Conservation (phyloP, 2,113 vertebrate species). For the Menidia beryllina region DNA sequence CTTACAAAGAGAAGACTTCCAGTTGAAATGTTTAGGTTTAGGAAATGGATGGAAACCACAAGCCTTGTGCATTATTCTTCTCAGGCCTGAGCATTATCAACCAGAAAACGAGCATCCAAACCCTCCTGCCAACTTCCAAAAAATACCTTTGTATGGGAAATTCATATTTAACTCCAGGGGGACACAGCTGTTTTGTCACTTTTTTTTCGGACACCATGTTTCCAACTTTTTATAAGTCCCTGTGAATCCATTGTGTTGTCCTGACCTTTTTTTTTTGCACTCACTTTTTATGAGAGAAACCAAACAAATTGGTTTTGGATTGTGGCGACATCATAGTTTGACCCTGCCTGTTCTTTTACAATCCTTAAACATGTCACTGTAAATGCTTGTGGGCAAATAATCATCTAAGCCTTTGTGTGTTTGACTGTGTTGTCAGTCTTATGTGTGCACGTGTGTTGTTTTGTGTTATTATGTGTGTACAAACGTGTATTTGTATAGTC, state of each 20-base stretch:
- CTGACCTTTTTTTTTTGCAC: neutral
- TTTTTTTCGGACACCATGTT: neutral
- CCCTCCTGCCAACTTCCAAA: neutral
- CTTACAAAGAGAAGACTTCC: too few relatives aligned
- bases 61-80: too few relatives aligned
- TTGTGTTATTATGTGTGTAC: neutral
- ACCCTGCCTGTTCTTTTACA: neutral
- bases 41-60: neutral
- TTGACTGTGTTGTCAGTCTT: slow-evolving; percentile 2
- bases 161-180: too few relatives aligned
- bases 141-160: neutral
- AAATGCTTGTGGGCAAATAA: slow-evolving; percentile 1
- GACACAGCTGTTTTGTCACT: neutral
- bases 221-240: neutral
- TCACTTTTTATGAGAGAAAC: neutral
- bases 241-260: neutral
- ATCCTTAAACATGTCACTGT: neutral
- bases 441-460: slow-evolving; percentile 6
- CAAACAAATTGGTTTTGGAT: neutral
- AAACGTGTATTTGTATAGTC: slow-evolving; percentile 13
- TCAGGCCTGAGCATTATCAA: neutral
- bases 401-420: slow-evolving; percentile 1
- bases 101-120: neutral
- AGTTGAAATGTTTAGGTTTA: neutral
- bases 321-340: neutral